Evolutionary conservation across 2,888 invertebrate species (phyloP).

Genomic region (Dimorphilus gyrociliatus): DNA sequence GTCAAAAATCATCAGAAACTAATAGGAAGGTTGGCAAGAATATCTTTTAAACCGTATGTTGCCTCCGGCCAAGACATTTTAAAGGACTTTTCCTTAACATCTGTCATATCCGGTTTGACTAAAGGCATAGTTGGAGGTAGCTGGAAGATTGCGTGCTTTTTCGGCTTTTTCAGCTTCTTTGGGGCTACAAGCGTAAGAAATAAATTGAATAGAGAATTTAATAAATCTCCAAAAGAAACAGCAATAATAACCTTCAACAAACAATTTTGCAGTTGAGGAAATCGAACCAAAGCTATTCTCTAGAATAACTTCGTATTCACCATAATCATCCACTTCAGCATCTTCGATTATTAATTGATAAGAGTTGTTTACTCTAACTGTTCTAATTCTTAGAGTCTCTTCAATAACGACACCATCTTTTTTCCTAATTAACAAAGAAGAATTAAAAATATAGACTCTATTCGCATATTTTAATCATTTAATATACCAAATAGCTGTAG

Average conservation of each 20-base stretch:
- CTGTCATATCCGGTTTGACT: conserved; percentile 24
- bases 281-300: conserved; percentile 25
- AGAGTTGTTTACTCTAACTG: conserved; percentile 7
- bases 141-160: no score
- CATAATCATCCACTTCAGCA: conserved; percentile 17
- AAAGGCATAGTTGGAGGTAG: conserved; percentile 28
- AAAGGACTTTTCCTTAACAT: conserved; percentile 17
- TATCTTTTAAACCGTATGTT: no score
- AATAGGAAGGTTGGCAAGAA: conserved; percentile 8
- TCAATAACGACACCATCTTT: conserved; percentile 15
- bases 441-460: background rate
- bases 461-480: background rate
- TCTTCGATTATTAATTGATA: conserved; percentile 20
- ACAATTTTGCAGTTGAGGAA: conserved; percentile 19
- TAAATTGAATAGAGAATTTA: no score
- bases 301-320: conserved; percentile 23
- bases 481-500: conserved; percentile 72
- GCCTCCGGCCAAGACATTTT: conserved; percentile 23
- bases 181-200: conserved; percentile 1
- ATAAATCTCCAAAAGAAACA: no score
- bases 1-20: conserved; percentile 6
- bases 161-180: conserved; percentile 2
- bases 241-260: conserved; percentile 25
- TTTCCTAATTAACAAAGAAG: conserved; percentile 13
- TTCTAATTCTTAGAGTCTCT: background rate